These are phyloP conservation scores for Oreonectes daqikongensis DNA, from an alignment of 2,797 vertebrate genomes.

Conservation along the genomic window DNA sequence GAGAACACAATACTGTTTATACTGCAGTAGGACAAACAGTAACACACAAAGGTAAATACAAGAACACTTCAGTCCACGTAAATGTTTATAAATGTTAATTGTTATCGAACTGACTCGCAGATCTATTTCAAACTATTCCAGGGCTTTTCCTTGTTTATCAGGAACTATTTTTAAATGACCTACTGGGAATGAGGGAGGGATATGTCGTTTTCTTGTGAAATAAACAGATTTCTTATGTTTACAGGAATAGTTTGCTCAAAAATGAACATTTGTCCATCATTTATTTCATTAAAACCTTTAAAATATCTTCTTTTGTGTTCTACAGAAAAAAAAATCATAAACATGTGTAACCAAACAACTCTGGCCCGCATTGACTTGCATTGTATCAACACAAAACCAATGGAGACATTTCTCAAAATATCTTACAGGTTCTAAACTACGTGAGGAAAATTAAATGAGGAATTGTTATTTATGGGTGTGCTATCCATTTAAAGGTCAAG, in stretches of 20 bases:
- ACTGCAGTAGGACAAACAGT: not conserved
- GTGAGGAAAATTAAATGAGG: too few relatives aligned
- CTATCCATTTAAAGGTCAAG: too few relatives aligned
- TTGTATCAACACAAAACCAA: too few relatives aligned
- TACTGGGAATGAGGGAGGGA: not conserved
- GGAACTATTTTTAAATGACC: not conserved
- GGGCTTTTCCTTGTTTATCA: slow-evolving; percentile 14
- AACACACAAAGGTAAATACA: not conserved
- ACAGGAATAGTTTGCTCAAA: not conserved
- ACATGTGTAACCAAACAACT: too few relatives aligned
- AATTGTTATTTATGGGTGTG: too few relatives aligned
- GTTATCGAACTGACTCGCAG: not conserved
- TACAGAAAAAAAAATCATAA: too few relatives aligned
- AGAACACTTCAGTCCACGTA: not conserved
- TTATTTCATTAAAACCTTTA: too few relatives aligned
- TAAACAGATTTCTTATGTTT: not conserved
- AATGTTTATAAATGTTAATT: slow-evolving; percentile 36
- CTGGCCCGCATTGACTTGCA: too few relatives aligned
- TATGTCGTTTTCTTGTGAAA: not conserved
- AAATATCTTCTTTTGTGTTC: too few relatives aligned
- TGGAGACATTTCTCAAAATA: too few relatives aligned
- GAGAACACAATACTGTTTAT: slow-evolving; percentile 34
- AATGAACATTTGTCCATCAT: too few relatives aligned
- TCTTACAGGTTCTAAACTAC: too few relatives aligned
- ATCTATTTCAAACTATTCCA: slow-evolving; percentile 5